Percentiles rank a stretch among this genome's conserved stretches.
These are phyloP conservation scores for Brachycybe producta DNA, from an alignment of 2,888 invertebrate species.

Conservation along the genomic window DNA sequence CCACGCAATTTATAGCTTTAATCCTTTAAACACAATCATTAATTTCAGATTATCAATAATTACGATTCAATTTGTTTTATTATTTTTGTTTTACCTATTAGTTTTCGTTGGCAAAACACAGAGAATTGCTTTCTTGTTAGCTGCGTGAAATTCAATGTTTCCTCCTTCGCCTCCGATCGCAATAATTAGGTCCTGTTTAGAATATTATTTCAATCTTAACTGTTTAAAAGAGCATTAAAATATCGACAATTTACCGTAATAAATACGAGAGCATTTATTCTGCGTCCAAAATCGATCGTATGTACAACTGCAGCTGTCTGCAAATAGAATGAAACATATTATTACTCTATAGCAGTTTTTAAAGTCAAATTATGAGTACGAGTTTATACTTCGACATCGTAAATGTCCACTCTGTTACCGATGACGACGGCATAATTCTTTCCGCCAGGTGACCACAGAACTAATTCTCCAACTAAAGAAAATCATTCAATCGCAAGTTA, in stretches of 20 bases:
- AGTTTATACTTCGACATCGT: conserved; percentile 46
- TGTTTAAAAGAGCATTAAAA: not conserved
- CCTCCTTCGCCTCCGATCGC: conserved; percentile 64
- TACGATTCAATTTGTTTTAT: conserved; percentile 31
- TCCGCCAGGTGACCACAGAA: conserved; percentile 62
- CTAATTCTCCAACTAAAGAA: conserved; percentile 35
- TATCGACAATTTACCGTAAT: conserved; percentile 35
- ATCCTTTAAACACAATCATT: conserved; percentile 34
- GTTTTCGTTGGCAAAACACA: conserved; percentile 39
- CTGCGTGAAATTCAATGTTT: conserved; percentile 44
- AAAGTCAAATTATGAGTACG: not conserved
- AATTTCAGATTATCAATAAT: conserved; percentile 24
- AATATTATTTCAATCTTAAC: conserved; percentile 19
- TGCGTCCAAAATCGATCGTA: conserved; percentile 50
- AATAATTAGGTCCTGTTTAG: conserved; percentile 41
- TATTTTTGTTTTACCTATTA: conserved; percentile 27
- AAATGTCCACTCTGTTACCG: conserved; percentile 59
- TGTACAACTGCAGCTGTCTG: conserved; percentile 57
- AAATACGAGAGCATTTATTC: conserved; percentile 59
- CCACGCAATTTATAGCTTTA: conserved; percentile 51
- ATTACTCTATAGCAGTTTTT: not conserved
- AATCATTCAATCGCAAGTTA: conserved; percentile 14
- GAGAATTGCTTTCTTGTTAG: conserved; percentile 32
- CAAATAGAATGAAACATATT: conserved; percentile 18
- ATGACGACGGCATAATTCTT: conserved; percentile 60